These are phyloP conservation scores for Latrodectus elegans DNA, from an alignment of 2,888 invertebrate species.

Conservation along the genomic window DNA sequence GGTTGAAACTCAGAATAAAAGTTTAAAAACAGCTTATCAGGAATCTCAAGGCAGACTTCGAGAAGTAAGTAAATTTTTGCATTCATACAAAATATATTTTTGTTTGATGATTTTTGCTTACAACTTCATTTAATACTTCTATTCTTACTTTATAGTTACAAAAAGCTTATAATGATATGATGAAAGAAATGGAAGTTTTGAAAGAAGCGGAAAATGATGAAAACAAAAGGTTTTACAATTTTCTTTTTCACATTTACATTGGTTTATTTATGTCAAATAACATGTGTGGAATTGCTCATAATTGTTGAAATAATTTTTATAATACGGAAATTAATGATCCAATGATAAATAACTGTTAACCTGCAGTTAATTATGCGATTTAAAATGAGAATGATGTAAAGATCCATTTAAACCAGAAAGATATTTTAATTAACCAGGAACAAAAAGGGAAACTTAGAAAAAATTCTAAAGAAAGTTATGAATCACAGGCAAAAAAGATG, in stretches of 20 bases:
- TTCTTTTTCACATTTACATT: not conserved
- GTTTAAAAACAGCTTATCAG: slow-evolving; percentile 49
- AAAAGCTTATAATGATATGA: slow-evolving; percentile 35
- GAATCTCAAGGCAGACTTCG: slow-evolving; percentile 37
- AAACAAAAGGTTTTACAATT: slow-evolving; percentile 45
- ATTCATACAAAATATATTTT: not conserved
- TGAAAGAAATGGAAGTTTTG: slow-evolving; percentile 61
- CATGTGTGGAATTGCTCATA: not conserved
- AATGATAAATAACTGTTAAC: not conserved
- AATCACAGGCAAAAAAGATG: no score
- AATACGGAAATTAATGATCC: no score
- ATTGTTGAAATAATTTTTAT: no score
- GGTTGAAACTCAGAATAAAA: slow-evolving; percentile 37
- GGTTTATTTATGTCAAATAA: not conserved
- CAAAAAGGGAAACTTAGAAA: no score
- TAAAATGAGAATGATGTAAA: not conserved
- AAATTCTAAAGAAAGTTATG: no score
- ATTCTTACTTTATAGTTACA: slow-evolving; percentile 30
- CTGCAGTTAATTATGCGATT: not conserved
- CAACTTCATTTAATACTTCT: not conserved
- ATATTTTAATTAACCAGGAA: no score
- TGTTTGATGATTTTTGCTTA: not conserved
- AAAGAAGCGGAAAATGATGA: slow-evolving; percentile 66
- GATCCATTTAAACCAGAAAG: not conserved
- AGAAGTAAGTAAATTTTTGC: slow-evolving; percentile 16